Evolutionary conservation across 2,888 invertebrate species (phyloP).

Genomic region (Lasiommata megera): DNA sequence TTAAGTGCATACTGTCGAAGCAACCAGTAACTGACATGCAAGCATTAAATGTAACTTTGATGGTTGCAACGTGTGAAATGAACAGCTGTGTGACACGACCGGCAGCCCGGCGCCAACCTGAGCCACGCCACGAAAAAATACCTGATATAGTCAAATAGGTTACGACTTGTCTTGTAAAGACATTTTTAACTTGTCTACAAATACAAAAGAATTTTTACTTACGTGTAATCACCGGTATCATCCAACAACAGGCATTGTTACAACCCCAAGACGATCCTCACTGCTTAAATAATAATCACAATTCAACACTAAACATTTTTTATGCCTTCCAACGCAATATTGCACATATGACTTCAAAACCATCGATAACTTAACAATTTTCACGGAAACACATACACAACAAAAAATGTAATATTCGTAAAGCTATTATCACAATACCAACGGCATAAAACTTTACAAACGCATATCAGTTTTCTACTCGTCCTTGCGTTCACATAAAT

Average conservation of each 20-base stretch:
- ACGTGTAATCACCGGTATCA: constrained; percentile 72
- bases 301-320: constrained; percentile 77
- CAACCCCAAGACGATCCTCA: constrained; percentile 71
- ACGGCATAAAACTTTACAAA: constrained; percentile 62
- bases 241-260: constrained; percentile 74
- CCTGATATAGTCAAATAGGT: constrained; percentile 69
- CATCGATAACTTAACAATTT: constrained; percentile 72
- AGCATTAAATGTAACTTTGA: not conserved
- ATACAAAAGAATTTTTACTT: constrained; percentile 50
- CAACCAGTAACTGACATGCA: not conserved
- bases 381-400: constrained; percentile 71
- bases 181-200: constrained; percentile 41
- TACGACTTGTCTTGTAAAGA: constrained; percentile 54
- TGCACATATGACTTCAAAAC: constrained; percentile 69
- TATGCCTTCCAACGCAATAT: constrained; percentile 67
- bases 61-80: constrained; percentile 37
- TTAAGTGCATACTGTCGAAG: not conserved
- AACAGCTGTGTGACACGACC: constrained; percentile 47
- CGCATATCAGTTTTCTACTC: constrained; percentile 71
- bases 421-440: constrained; percentile 68
- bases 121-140: constrained; percentile 46
- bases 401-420: constrained; percentile 56
- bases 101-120: constrained; percentile 42
- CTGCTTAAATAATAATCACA: constrained; percentile 79
- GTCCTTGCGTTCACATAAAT: constrained; percentile 79